Conservation (phyloP, 2,797 vertebrate species). For the Gymnodraco acuticeps region DNA sequence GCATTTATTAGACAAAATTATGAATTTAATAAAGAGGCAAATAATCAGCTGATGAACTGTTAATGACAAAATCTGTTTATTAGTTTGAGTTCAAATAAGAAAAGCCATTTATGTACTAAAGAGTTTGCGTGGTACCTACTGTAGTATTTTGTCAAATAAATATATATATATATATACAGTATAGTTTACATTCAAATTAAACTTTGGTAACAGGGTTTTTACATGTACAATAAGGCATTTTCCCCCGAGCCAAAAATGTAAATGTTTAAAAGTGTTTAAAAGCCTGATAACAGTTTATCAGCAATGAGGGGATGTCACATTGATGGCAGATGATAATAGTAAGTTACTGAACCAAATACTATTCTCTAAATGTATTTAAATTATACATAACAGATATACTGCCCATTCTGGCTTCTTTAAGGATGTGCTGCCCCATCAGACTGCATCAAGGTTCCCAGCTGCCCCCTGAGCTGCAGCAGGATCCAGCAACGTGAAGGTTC, state of each 20-base stretch:
- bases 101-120: not conserved
- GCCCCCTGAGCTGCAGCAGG: slow-evolving; percentile 19
- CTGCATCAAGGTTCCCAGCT: slow-evolving; percentile 26
- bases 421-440: slow-evolving; percentile 27
- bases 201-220: not conserved
- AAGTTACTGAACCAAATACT: not conserved
- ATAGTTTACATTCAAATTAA: too few relatives aligned
- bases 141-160: not conserved
- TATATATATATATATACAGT: too few relatives aligned
- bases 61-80: too few relatives aligned
- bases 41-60: too few relatives aligned
- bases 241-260: not conserved
- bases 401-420: not conserved
- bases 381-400: not conserved
- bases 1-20: not conserved
- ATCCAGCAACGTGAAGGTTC: slow-evolving; percentile 48
- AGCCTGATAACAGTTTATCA: too few relatives aligned
- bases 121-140: not conserved
- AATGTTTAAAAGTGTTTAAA: too few relatives aligned
- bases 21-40: not conserved
- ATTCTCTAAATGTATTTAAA: not conserved
- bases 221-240: not conserved
- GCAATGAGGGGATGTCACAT: too few relatives aligned
- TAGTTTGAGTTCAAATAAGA: too few relatives aligned
- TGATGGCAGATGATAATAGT: not conserved